A percentile compares a stretch with the other conserved stretches of the same genome.
These are phyloP conservation scores for Listrodromus nycthemerus DNA, from an alignment of 2,888 invertebrate species.

Conservation along the genomic window DNA sequence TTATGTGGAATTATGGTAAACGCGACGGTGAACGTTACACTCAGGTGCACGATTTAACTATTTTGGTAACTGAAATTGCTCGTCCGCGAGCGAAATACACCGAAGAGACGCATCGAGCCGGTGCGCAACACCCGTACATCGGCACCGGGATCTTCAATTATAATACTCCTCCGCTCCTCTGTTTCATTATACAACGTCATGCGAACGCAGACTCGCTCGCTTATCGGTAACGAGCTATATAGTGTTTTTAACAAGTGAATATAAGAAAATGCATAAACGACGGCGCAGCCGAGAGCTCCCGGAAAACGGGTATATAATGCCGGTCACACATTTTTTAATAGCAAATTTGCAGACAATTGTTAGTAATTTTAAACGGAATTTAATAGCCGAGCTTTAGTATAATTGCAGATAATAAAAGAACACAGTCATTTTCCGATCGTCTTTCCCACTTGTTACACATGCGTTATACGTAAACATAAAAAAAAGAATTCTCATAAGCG, in stretches of 20 bases:
- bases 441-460: background rate
- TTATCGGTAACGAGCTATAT: slow-evolving; percentile 15
- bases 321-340: slow-evolving; percentile 13
- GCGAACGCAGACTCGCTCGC: slow-evolving; percentile 12
- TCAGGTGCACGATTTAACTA: slow-evolving; percentile 66
- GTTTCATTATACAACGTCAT: slow-evolving; percentile 1
- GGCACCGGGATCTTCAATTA: slow-evolving; percentile 57
- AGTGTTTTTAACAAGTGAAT: slow-evolving; percentile 1
- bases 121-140: slow-evolving; percentile 40
- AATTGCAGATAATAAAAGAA: background rate
- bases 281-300: background rate
- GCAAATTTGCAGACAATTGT: slow-evolving; percentile 4
- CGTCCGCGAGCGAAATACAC: slow-evolving; percentile 32
- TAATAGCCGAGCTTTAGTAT: background rate
- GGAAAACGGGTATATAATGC: background rate
- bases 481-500: slow-evolving; percentile 38
- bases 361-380: slow-evolving; percentile 4
- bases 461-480: background rate
- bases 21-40: slow-evolving; percentile 64
- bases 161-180: slow-evolving; percentile 30
- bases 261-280: slow-evolving; percentile 16
- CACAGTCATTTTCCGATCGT: background rate
- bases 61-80: slow-evolving; percentile 73
- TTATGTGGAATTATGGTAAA: slow-evolving; percentile 67
- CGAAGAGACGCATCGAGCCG: slow-evolving; percentile 5